phyloP scores from a whole-genome alignment of 1,140 invertebrate species.

The Drosophila yakuba region DNA sequence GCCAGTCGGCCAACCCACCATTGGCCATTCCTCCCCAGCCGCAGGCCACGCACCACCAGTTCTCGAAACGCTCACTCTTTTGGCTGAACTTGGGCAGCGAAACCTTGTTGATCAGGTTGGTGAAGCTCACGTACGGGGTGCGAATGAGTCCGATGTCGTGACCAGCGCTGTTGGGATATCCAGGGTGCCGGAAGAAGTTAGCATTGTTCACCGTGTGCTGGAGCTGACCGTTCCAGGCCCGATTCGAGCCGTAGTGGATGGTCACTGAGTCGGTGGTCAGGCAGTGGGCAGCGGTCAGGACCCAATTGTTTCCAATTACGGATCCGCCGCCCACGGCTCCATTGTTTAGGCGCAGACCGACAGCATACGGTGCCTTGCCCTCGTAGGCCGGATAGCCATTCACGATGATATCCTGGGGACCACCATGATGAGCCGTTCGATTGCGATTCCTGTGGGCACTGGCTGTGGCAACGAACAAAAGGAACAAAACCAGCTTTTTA shows the following conservation, averaged over 20 bases:
- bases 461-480: constrained; percentile 39
- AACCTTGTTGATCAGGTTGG: constrained; percentile 35
- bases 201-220: constrained; percentile 46
- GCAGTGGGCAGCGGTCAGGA: constrained; percentile 63
- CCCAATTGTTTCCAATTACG: constrained; percentile 58
- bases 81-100: constrained; percentile 33
- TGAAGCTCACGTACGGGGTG: constrained; percentile 49
- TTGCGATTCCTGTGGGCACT: constrained; percentile 13
- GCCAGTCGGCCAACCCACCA: constrained; percentile 23
- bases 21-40: constrained; percentile 57
- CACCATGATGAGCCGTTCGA: background rate
- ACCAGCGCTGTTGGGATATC: constrained; percentile 35
- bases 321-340: constrained; percentile 41
- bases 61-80: constrained; percentile 29
- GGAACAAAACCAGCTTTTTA: constrained; percentile 47
- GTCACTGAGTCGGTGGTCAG: constrained; percentile 46
- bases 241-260: constrained; percentile 74
- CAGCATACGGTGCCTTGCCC: constrained; percentile 86
- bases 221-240: constrained; percentile 22
- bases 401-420: constrained; percentile 40
- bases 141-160: constrained; percentile 62
- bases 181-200: constrained; percentile 41
- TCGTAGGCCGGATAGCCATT: constrained; percentile 64
- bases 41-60: constrained; percentile 43
- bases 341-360: constrained; percentile 64